These are phyloP conservation scores for Papilio helenus DNA, from an alignment of 1,140 invertebrate species.

Conservation along the genomic window DNA sequence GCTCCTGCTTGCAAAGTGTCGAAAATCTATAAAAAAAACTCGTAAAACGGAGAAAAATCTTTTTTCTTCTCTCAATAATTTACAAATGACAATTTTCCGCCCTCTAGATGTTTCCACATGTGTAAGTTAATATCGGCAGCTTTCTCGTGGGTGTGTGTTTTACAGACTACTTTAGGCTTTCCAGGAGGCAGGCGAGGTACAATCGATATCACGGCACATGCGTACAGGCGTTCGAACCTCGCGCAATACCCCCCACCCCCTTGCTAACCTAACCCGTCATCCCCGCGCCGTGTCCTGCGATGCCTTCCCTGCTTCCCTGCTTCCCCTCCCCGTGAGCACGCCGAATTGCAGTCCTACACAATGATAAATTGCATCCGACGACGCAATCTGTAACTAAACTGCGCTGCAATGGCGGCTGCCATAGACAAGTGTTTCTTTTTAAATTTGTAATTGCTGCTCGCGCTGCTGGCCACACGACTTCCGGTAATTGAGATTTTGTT, in stretches of 20 bases:
- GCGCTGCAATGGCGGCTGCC: conserved; percentile 13
- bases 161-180: conserved; percentile 34
- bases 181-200: conserved; percentile 38
- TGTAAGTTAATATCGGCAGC: neutral
- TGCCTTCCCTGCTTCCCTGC: conserved; percentile 44
- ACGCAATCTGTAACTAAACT: conserved; percentile 6
- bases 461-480: neutral
- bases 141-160: conserved; percentile 30
- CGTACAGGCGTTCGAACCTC: conserved; percentile 31
- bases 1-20: neutral
- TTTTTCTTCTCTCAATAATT: neutral
- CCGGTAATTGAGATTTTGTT: conserved; percentile 7
- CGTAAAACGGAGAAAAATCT: neutral
- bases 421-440: conserved; percentile 16
- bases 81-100: neutral
- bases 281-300: conserved; percentile 45
- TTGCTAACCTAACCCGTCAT: neutral
- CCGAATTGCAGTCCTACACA: conserved; percentile 31
- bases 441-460: neutral
- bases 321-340: neutral
- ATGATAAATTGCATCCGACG: conserved; percentile 16
- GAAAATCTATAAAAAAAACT: neutral
- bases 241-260: neutral
- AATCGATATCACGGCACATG: conserved; percentile 55
- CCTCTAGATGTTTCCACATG: neutral